Percentiles rank a stretch among this genome's conserved stretches.
Conservation (phyloP, 2,888 invertebrate species). For the Sepioteuthis lessoniana region DNA sequence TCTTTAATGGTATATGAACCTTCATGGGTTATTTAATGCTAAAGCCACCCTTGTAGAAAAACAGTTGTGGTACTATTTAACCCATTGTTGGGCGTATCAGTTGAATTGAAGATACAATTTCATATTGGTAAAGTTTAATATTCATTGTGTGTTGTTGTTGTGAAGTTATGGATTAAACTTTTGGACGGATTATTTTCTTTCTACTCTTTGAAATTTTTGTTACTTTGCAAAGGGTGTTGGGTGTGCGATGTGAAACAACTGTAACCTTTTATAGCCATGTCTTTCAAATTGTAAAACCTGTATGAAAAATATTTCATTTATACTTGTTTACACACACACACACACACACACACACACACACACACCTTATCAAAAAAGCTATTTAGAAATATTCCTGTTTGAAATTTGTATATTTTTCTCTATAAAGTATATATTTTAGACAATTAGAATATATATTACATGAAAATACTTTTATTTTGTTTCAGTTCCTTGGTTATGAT, state of each 20-base stretch:
- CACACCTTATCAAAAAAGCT: neutral
- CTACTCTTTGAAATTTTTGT: neutral
- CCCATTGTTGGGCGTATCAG: no score
- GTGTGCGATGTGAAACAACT: neutral
- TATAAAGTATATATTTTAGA: neutral
- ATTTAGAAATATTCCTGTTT: neutral
- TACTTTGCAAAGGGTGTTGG: neutral
- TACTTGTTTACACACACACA: no score
- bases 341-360: no score
- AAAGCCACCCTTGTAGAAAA: no score
- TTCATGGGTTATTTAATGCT: no score
- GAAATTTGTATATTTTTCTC: neutral
- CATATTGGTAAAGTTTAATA: neutral
- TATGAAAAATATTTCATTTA: neutral
- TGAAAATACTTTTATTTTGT: neutral
- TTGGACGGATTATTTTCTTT: neutral
- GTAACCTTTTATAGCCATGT: neutral
- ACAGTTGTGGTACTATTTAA: no score
- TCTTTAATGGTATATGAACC: no score
- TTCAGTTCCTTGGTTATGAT: constrained; percentile 33
- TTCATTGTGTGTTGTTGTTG: neutral
- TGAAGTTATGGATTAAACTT: neutral
- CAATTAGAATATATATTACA: neutral
- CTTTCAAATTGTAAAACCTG: constrained; percentile 16
- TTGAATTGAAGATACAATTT: neutral